Evolutionary conservation across 2,113 vertebrate genomes (phyloP), one percentile per base, ranked within the genome.

Genomic region (Psophia crepitans): DNA sequence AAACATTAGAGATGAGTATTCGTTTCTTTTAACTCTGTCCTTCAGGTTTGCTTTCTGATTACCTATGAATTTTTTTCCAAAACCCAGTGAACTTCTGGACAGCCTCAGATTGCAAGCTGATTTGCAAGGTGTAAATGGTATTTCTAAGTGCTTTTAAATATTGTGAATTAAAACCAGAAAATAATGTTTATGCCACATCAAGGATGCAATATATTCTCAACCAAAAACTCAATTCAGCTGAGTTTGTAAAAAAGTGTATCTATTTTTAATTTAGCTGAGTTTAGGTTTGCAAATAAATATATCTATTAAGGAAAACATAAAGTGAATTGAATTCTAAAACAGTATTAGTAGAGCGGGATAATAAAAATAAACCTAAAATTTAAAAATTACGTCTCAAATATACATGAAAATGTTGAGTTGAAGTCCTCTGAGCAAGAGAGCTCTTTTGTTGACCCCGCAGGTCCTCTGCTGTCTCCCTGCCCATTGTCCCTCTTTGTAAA

Each of bases 21-120:
- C 95, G 51, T 58, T 93, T 86, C 44, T 96, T 97, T 97, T 95
- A 96, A 93, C 79, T 32, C 58, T 35, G 4, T 77, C 18, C 39
- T 85, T 66, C 28, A 70, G 60, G 51, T 26, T 68, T 93, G 73
- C 33, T 91, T 60, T 89, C 84, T 90, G 75, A 73, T 90, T 78
- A 86, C 51, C 46, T 89, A n/a, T 6, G 5, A 32, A 11, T 89
- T 76, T 73, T 73, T 76, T 76, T 84, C n/a, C 35, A 43, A 91
- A 87, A 69, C 6, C 12, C 30, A 56, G 6, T 82, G 89, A 93
- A 74, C 10, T 80, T 84, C 83, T 57, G 17, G 61, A 88, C 23
- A 22, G 26, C 33, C 46, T 76, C n/a, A 73, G 30, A 93, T 43
- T 61, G 57, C 56, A 96, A 57, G 57, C 11, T 39, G 83, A 86